A percentile compares a stretch with the other conserved stretches of the same genome.
Evolutionary conservation across 2,797 vertebrate species (phyloP).

Genomic region (Bryconaethiops microstoma): DNA sequence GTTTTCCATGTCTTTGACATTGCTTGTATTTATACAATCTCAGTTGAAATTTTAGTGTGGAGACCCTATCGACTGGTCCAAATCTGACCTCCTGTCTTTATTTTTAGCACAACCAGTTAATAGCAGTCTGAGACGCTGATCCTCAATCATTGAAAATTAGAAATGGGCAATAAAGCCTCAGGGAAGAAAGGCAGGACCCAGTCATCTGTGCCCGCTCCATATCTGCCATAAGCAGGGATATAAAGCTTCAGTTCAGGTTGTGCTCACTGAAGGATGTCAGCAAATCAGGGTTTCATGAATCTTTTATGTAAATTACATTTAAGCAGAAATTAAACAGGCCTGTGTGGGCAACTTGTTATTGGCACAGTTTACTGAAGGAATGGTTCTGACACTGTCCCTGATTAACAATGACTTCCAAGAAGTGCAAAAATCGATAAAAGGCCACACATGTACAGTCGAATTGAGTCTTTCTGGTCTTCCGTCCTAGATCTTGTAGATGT

Average conservation of each 20-base stretch:
- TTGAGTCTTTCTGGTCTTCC: slow-evolving; percentile 79
- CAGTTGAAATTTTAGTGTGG: background rate
- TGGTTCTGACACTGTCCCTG: slow-evolving; percentile 61
- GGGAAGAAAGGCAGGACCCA: slow-evolving; percentile 22
- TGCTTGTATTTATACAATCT: slow-evolving; percentile 13
- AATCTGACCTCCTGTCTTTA: slow-evolving; percentile 6
- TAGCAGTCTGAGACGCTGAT: background rate
- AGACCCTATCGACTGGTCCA: slow-evolving; percentile 29
- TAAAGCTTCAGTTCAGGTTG: slow-evolving; percentile 48
- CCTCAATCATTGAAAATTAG: background rate
- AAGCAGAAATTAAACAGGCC: slow-evolving; percentile 60
- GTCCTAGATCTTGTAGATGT: slow-evolving; percentile 79
- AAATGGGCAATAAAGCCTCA: slow-evolving; percentile 23
- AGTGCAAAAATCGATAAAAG: slow-evolving; percentile 74
- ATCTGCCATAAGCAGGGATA: slow-evolving; percentile 25
- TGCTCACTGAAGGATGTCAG: slow-evolving; percentile 61
- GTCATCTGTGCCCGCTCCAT: background rate
- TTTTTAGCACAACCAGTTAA: slow-evolving; percentile 25
- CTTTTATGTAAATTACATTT: slow-evolving; percentile 70
- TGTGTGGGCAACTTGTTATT: slow-evolving; percentile 73
- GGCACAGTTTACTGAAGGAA: slow-evolving; percentile 56
- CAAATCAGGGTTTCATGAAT: slow-evolving; percentile 69
- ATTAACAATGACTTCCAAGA: slow-evolving; percentile 83
- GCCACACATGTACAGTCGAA: slow-evolving; percentile 67
- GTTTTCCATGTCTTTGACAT: background rate